These are phyloP conservation scores for Drosophila simulans DNA, from an alignment of 1,140 invertebrate genomes.

Conservation along the genomic window DNA sequence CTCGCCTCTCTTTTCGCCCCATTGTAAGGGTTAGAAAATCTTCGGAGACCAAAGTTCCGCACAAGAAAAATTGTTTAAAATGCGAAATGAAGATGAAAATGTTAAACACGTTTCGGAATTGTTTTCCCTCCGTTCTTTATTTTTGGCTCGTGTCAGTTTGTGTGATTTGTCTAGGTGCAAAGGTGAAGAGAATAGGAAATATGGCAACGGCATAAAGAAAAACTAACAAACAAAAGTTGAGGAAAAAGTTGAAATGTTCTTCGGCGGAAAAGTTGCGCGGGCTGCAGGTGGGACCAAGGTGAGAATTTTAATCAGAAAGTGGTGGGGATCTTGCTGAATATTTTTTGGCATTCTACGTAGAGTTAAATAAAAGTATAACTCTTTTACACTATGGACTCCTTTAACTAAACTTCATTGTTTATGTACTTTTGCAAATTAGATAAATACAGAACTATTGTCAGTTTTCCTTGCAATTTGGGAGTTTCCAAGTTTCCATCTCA, in stretches of 20 bases:
- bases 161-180: constrained; percentile 67
- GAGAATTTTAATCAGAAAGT: constrained; percentile 15
- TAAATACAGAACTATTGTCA: too few species aligned
- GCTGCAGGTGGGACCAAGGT: constrained; percentile 7
- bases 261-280: constrained; percentile 10
- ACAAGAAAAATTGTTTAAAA: constrained; percentile 79
- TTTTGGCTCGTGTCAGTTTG: constrained; percentile 45
- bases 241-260: constrained; percentile 33
- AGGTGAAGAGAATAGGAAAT: constrained; percentile 38
- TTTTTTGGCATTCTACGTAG: neutral
- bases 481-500: too few species aligned
- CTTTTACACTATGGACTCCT: too few species aligned
- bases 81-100: constrained; percentile 68
- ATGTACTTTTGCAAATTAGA: too few species aligned
- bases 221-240: constrained; percentile 48
- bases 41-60: constrained; percentile 58
- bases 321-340: neutral
- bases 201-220: constrained; percentile 33
- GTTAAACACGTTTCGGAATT: constrained; percentile 71
- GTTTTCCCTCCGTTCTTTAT: constrained; percentile 40
- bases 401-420: too few species aligned
- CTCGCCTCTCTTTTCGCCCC: neutral
- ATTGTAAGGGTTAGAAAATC: constrained; percentile 65
- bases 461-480: too few species aligned
- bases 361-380: too few species aligned